These are phyloP conservation scores for Pan troglodytes DNA, from an alignment of 2,113 vertebrate species.

Conservation along the genomic window DNA sequence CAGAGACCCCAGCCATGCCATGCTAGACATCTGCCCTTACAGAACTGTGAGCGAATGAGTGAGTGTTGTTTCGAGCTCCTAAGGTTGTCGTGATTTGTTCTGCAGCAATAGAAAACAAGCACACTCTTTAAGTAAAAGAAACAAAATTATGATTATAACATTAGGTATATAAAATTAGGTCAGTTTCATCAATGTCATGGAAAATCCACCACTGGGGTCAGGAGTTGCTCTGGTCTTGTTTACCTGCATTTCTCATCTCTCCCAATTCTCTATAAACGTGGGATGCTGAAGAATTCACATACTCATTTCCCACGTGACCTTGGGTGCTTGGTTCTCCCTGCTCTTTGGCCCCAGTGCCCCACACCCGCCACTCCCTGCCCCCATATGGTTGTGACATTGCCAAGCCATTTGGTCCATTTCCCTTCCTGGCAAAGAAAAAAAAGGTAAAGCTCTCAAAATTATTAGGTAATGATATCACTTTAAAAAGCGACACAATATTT, in stretches of 20 bases:
- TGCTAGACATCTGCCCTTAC: neutral
- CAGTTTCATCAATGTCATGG: neutral
- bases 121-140: neutral
- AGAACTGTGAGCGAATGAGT: neutral
- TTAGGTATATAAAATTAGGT: neutral
- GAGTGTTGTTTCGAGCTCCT: neutral
- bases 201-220: neutral
- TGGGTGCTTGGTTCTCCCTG: neutral
- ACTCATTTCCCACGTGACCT: neutral
- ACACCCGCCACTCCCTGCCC: neutral
- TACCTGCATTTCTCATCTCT: neutral
- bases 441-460: slow-evolving; percentile 74
- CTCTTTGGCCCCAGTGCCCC: neutral
- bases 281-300: neutral
- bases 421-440: slow-evolving; percentile 46
- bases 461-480: slow-evolving; percentile 78
- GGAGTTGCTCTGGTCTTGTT: neutral
- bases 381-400: no score
- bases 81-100: neutral
- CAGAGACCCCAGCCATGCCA: neutral
- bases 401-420: neutral
- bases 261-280: neutral
- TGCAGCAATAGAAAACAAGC: neutral
- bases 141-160: neutral
- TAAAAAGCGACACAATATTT: slow-evolving; percentile 72